Evolutionary conservation across 2,113 vertebrate genomes (phyloP).

Genomic region (Casuarius casuarius): DNA sequence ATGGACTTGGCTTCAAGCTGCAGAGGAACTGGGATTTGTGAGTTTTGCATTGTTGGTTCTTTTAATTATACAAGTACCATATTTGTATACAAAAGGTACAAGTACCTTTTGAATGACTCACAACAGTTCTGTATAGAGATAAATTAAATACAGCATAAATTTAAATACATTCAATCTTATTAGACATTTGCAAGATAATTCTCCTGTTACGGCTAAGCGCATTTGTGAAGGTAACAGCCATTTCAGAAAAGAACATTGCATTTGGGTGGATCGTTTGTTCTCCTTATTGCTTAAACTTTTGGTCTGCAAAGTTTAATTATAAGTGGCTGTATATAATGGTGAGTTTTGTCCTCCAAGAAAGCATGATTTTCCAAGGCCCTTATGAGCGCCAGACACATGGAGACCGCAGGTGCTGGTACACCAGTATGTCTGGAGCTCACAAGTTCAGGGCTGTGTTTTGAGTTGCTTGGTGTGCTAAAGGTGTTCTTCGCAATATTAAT

Average conservation of each 20-base stretch:
- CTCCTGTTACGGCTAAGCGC: not conserved
- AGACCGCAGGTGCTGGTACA: not conserved
- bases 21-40: not conserved
- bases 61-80: not conserved
- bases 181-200: not conserved
- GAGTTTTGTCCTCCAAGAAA: not conserved
- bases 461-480: not conserved
- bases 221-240: not conserved
- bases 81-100: not conserved
- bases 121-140: not conserved
- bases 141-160: slow-evolving; percentile 27
- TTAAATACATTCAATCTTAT: not conserved
- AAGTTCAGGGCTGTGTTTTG: fast-evolving
- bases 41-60: not conserved
- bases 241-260: not conserved
- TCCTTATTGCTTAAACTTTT: not conserved
- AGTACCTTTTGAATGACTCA: not conserved
- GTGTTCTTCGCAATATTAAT: not conserved
- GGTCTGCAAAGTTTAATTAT: not conserved
- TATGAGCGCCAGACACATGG: fast-evolving
- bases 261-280: not conserved
- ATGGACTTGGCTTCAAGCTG: not conserved
- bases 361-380: not conserved
- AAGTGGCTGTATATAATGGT: not conserved
- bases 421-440: not conserved